Evolutionary conservation across 2,888 invertebrate species (phyloP).

Genomic region (Anodontia alba): DNA sequence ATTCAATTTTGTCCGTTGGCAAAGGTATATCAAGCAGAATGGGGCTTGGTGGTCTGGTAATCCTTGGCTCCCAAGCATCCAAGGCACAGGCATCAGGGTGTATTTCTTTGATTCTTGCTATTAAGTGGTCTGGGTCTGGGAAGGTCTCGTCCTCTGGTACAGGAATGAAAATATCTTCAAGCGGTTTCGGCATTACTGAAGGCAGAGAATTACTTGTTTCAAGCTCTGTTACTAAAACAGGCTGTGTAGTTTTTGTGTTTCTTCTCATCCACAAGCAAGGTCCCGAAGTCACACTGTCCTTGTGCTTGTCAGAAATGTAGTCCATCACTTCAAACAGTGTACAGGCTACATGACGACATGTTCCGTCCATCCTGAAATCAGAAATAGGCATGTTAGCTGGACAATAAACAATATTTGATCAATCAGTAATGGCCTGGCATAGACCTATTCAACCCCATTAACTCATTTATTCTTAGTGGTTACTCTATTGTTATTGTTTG

Average conservation of each 20-base stretch:
- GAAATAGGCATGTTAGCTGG: too few species aligned
- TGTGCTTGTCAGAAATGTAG: not conserved
- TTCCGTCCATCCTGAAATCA: not conserved
- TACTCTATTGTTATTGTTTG: too few species aligned
- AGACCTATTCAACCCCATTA: too few species aligned
- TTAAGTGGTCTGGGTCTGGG: not conserved
- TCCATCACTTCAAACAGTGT: not conserved
- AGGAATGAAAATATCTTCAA: not conserved
- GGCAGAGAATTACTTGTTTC: not conserved
- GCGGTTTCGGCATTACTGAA: not conserved
- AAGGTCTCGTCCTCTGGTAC: not conserved
- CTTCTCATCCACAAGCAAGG: not conserved
- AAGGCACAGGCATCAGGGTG: not conserved
- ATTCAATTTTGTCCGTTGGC: not conserved
- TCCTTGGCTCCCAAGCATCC: not conserved
- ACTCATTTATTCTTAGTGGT: too few species aligned
- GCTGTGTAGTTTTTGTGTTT: not conserved
- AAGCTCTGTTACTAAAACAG: not conserved
- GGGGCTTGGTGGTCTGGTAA: not conserved
- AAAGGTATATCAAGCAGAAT: not conserved
- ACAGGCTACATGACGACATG: not conserved
- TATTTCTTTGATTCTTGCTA: not conserved
- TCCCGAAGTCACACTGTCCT: not conserved
- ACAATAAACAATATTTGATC: too few species aligned
- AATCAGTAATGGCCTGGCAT: too few species aligned